A percentile compares a stretch with the other conserved stretches of the same genome.
These are phyloP conservation scores for Chelmon rostratus DNA, from an alignment of 2,797 vertebrate species.

Conservation along the genomic window DNA sequence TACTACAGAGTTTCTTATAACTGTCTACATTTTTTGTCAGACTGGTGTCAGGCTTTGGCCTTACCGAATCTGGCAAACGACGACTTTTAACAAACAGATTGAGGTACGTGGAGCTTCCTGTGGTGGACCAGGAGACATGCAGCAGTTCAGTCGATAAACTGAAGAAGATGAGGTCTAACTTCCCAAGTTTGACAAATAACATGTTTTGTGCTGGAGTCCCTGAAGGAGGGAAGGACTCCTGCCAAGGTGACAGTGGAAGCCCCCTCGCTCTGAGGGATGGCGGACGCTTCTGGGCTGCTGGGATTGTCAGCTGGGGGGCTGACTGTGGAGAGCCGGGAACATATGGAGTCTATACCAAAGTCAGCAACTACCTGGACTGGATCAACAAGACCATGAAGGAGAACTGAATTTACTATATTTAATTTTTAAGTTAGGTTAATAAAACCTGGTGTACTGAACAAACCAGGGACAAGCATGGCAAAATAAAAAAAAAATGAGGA, in stretches of 20 bases:
- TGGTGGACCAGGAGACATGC: slow-evolving; percentile 69
- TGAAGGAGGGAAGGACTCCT: slow-evolving; percentile 69
- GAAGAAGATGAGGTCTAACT: rapidly evolving
- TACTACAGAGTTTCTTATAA: neutral
- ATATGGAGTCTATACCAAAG: slow-evolving; percentile 78
- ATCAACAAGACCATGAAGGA: slow-evolving; percentile 73
- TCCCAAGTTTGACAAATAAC: slow-evolving; percentile 68
- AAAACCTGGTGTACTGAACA: too few species aligned
- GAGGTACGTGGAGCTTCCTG: slow-evolving; percentile 62
- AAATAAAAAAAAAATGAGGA: too few species aligned
- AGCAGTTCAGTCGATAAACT: rapidly evolving
- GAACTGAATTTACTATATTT: slow-evolving; percentile 39
- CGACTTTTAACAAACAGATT: slow-evolving; percentile 27
- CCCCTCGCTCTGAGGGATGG: slow-evolving; percentile 51
- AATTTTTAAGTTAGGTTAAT: too few species aligned
- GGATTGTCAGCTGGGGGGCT: slow-evolving; percentile 80
- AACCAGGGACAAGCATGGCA: too few species aligned
- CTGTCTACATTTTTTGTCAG: slow-evolving; percentile 48
- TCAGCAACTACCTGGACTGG: slow-evolving; percentile 76
- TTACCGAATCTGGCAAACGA: rapidly evolving
- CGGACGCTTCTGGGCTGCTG: slow-evolving; percentile 66
- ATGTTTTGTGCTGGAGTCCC: slow-evolving; percentile 82
- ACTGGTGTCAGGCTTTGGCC: slow-evolving; percentile 70
- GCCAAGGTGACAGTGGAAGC: slow-evolving; percentile 71
- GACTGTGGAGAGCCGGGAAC: slow-evolving; percentile 54